phyloP scores from a whole-genome alignment of 2,113 vertebrate species.

The Corythoichthys haematopterus region DNA sequence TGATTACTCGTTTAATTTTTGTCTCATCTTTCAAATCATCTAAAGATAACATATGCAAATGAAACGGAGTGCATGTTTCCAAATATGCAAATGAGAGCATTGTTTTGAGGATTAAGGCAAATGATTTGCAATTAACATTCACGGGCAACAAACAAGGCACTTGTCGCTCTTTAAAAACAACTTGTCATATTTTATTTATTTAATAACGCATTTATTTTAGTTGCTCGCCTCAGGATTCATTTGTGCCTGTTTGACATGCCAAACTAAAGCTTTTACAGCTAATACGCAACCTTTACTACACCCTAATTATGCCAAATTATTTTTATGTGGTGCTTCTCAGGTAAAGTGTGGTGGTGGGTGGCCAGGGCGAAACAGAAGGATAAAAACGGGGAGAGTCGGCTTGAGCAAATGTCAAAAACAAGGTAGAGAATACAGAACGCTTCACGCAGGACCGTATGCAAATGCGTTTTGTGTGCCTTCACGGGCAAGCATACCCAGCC shows the following conservation, averaged over 20 bases:
- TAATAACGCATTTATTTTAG: neutral
- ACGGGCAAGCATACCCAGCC: neutral
- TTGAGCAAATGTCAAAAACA: constrained; percentile 50
- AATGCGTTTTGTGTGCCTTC: constrained; percentile 16
- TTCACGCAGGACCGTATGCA: constrained; percentile 28
- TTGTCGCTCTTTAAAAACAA: constrained; percentile 5
- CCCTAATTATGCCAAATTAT: neutral
- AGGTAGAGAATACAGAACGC: constrained; percentile 27
- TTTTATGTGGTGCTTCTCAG: constrained; percentile 17
- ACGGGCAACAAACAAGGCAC: neutral
- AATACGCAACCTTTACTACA: constrained; percentile 14
- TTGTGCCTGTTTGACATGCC: neutral
- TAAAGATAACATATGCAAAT: constrained; percentile 25
- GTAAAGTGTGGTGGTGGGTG: neutral
- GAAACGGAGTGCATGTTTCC: neutral
- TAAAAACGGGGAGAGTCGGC: constrained; percentile 15
- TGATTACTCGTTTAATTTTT: neutral
- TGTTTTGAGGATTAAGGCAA: constrained; percentile 7
- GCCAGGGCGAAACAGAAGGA: neutral
- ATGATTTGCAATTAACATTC: constrained; percentile 5
- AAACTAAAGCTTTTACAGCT: neutral
- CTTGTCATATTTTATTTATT: neutral
- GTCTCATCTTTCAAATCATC: constrained; percentile 6
- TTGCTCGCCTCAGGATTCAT: neutral
- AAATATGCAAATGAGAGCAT: constrained; percentile 15